A percentile compares a stretch with the other conserved stretches of the same genome.
Conservation (phyloP, 30 jellyfish, hydroid and myxozoan species). For the Hydra vulgaris region DNA sequence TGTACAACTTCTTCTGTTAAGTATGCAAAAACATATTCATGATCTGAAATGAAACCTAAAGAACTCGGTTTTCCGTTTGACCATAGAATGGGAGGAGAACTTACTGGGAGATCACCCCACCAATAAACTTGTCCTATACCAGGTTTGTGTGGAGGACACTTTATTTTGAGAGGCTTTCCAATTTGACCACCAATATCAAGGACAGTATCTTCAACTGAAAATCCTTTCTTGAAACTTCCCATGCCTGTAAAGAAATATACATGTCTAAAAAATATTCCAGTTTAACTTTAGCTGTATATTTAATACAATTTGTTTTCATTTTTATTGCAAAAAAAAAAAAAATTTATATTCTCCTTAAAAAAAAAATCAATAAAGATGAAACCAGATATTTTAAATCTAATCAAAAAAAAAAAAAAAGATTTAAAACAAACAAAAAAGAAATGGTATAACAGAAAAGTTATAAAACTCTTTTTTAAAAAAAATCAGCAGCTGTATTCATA, state of each 20-base stretch:
- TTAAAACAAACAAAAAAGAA: no score
- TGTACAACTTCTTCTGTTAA: not conserved
- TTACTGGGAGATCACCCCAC: constrained; percentile 23
- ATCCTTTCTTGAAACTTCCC: constrained; percentile 4
- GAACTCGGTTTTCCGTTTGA: not conserved
- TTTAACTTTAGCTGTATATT: no score
- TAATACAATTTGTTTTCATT: no score
- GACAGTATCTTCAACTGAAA: not conserved
- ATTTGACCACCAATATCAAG: not conserved
- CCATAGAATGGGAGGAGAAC: constrained; percentile 11
- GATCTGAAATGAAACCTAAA: not conserved
- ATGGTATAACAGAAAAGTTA: no score
- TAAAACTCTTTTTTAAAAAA: no score
- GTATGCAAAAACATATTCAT: constrained; percentile 9
- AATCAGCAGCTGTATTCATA: no score
- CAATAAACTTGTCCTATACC: constrained; percentile 23
- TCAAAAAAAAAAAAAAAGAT: no score
- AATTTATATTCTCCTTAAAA: not conserved
- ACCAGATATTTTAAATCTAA: no score
- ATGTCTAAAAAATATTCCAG: not conserved
- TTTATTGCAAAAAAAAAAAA: no score
- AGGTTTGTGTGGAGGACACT: constrained; percentile 19
- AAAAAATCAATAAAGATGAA: no score
- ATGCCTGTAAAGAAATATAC: not conserved
- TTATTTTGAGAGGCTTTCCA: constrained; percentile 10